Conservation (phyloP, 2,888 invertebrate species). For the Serripes groenlandicus region DNA sequence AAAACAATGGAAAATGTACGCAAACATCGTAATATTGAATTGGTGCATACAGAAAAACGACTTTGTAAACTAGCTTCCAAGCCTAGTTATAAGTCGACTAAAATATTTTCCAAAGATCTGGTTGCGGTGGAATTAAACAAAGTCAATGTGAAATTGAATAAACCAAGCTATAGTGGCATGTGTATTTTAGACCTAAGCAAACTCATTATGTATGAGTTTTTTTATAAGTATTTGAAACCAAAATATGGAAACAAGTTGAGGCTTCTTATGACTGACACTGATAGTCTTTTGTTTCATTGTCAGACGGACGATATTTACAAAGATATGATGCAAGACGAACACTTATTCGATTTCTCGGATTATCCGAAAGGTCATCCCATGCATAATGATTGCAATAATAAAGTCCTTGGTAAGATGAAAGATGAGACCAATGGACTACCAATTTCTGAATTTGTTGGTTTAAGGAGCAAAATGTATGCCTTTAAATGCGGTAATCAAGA, state of each 20-base stretch:
- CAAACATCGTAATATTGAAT: conserved; percentile 77
- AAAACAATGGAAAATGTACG: conserved; percentile 87
- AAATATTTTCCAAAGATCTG: conserved; percentile 83
- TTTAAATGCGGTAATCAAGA: conserved; percentile 1
- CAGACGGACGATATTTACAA: conserved; percentile 23
- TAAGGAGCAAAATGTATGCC: conserved; percentile 17
- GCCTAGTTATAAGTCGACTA: conserved; percentile 49
- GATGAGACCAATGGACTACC: conserved; percentile 12
- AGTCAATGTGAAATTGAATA: conserved; percentile 73
- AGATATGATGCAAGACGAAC: conserved; percentile 15
- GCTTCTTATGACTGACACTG: conserved; percentile 36
- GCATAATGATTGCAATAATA: conserved; percentile 74
- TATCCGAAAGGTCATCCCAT: conserved; percentile 75
- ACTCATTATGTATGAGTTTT: conserved; percentile 83
- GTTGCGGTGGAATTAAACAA: conserved; percentile 77
- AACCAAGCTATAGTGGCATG: conserved; percentile 85
- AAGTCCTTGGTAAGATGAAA: conserved; percentile 71
- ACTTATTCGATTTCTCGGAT: conserved; percentile 67
- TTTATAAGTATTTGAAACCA: conserved; percentile 70
- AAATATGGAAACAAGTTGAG: neutral
- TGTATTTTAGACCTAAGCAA: conserved; percentile 85
- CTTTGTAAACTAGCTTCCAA: conserved; percentile 31
- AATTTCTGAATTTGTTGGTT: conserved; percentile 12
- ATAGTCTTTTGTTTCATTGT: neutral
- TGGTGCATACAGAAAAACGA: conserved; percentile 2